Conservation (phyloP, 2,888 invertebrate species). For the Diadromus collaris region DNA sequence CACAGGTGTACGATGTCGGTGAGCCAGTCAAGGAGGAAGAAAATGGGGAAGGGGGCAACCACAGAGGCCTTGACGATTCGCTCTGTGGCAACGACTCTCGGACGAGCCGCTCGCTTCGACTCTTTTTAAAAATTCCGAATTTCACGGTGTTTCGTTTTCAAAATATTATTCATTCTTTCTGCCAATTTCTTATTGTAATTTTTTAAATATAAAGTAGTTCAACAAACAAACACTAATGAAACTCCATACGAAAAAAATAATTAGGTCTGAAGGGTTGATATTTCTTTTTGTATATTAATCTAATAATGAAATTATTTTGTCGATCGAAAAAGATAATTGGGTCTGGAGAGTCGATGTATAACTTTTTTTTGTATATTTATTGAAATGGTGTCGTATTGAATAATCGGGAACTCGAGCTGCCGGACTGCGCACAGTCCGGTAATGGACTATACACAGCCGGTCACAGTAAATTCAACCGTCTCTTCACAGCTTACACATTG, state of each 20-base stretch:
- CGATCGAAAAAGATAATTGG: background rate
- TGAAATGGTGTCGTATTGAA: background rate
- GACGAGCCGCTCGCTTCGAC: background rate
- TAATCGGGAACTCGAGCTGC: slow-evolving; percentile 6
- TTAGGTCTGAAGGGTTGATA: no score
- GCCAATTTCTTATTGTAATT: no score
- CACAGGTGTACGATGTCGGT: slow-evolving; percentile 4
- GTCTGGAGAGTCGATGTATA: background rate
- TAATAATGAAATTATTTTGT: background rate
- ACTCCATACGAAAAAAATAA: no score
- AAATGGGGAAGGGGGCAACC: background rate
- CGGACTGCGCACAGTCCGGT: background rate
- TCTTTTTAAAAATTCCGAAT: background rate
- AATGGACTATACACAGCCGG: background rate
- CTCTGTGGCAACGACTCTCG: slow-evolving; percentile 3
- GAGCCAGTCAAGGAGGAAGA: slow-evolving; percentile 2
- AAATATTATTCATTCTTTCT: background rate
- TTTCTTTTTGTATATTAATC: no score
- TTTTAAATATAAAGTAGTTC: no score
- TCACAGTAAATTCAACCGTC: background rate
- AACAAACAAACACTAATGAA: no score
- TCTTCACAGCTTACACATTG: background rate
- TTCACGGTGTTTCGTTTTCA: background rate
- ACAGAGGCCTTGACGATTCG: slow-evolving; percentile 11
- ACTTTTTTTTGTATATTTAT: background rate